A percentile compares a stretch with the other conserved stretches of the same genome.
These are phyloP conservation scores for Dasyprocta punctata DNA, from an alignment of 2,113 vertebrate genomes.

Conservation along the genomic window DNA sequence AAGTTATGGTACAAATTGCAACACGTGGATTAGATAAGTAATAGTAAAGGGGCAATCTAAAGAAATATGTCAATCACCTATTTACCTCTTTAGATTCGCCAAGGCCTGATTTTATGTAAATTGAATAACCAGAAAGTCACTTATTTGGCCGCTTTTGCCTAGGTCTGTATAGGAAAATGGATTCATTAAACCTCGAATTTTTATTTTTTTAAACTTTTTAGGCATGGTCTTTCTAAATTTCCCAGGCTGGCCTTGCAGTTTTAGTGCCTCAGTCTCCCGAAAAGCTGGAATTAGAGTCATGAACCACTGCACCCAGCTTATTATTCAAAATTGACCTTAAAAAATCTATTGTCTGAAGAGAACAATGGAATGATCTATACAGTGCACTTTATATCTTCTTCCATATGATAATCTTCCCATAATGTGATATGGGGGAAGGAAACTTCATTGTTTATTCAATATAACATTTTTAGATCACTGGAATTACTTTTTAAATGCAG, in stretches of 20 bases:
- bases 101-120: constrained; percentile 36
- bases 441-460: neutral
- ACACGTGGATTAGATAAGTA: constrained; percentile 1
- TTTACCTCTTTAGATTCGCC: neutral
- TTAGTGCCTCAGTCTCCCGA: neutral
- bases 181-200: constrained; percentile 5
- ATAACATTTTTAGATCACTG: neutral
- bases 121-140: constrained; percentile 16
- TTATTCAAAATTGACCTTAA: constrained; percentile 5
- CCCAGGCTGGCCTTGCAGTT: neutral
- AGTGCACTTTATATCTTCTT: neutral
- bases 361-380: neutral
- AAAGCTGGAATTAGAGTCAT: neutral
- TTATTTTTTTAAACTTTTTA: neutral
- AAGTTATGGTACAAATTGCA: neutral
- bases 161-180: neutral
- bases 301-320: neutral
- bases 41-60: neutral
- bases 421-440: neutral
- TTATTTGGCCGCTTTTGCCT: neutral
- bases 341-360: neutral
- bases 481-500: neutral
- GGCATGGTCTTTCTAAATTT: neutral
- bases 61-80: neutral
- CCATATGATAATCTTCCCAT: neutral